Percentiles rank a stretch among this genome's conserved stretches.
Evolutionary conservation across 2,113 vertebrate genomes (phyloP).

Genomic region (Neodon shergylaensis): DNA sequence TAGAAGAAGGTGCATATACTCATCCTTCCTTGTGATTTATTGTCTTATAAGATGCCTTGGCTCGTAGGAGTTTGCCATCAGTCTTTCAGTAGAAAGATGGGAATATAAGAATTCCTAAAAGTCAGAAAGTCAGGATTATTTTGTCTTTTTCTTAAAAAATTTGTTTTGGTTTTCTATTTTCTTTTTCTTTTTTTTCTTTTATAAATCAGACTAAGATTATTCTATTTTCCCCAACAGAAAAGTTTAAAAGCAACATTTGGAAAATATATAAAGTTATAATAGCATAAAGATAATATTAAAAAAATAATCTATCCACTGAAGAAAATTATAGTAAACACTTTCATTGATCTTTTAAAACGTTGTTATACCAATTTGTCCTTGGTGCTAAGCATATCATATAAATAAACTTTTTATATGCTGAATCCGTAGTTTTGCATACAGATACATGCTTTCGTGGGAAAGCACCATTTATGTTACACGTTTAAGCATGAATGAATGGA

Average conservation of each 20-base stretch:
- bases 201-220: background rate
- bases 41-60: background rate
- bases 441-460: background rate
- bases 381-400: background rate
- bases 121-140: background rate
- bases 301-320: background rate
- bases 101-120: background rate
- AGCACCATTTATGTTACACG: background rate
- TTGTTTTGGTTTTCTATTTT: too few species aligned
- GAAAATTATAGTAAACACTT: background rate
- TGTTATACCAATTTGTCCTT: background rate
- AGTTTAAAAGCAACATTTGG: background rate
- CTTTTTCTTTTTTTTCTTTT: background rate
- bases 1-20: background rate
- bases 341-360: conserved; percentile 14
- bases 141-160: background rate
- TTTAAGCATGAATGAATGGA: background rate
- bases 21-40: background rate
- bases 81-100: background rate
- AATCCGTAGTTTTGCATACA: background rate
- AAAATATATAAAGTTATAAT: background rate
- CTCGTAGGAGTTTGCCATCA: background rate
- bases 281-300: background rate
- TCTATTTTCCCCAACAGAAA: background rate
- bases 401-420: background rate